Evolutionary conservation across 2,888 invertebrate genomes (phyloP), one percentile per base, ranked within the genome.

Genomic region (Acanthosepion lycidas): DNA sequence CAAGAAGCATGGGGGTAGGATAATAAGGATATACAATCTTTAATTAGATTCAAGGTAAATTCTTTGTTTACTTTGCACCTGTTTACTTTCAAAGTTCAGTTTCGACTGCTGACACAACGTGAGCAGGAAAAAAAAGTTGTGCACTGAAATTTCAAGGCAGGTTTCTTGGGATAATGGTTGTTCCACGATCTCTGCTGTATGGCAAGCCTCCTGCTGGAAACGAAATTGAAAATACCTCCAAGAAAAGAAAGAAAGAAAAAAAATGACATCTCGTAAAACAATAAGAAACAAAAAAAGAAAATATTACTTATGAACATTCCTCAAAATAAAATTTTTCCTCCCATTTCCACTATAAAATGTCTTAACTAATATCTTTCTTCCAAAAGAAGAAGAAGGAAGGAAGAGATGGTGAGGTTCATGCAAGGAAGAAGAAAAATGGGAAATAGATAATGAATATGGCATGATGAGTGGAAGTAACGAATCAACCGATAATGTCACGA

Each of bases 21-120:
- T 78, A 3, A n/a, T n/a, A 78, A 78, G 78, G n/a, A 78, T 78
- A 28, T 78, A 78, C 78, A 78, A 78, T 78, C 78, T 8, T 78
- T 78, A 78, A 78, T 78, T 78, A 78, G 78, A 78, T 78, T n/a
- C 78, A 78, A 78, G 78, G 78, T 78, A 78, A n/a, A 78, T 78
- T 78, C 78, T 78, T 78, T 78, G 78, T 78, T 78, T 78, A 78
- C n/a, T 78, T n/a, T 78, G n/a, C 78, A 78, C 78, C 78, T 78
- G 78, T 78, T 78, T 78, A 78, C 78, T 78, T 15, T 15, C 78
- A 9, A 78, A 78, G 78, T 78, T 78, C 78, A n/a, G 78, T 78
- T 78, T 78, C n/a, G 12, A 28, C 28, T 12, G n/a, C 28, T 78
- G n/a, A 78, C 12, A 78, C 78, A 78, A 78, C 78, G 15, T 9